Percentiles rank a stretch among this genome's conserved stretches.
These are phyloP conservation scores for Drosophila buzzatii DNA, from an alignment of 2,888 invertebrate genomes.

Conservation along the genomic window DNA sequence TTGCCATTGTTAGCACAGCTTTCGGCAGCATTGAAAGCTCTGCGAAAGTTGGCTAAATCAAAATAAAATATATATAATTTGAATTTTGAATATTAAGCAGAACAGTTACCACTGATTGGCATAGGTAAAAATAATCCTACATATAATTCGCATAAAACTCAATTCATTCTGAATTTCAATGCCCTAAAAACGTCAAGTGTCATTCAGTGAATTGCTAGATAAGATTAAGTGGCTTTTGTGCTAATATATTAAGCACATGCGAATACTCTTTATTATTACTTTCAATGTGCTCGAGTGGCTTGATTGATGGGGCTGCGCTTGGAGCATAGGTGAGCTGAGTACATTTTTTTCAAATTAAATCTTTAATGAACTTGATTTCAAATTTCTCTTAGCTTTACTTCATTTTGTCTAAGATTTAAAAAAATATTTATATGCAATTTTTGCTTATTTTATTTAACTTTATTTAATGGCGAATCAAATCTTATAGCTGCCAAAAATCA, in stretches of 20 bases:
- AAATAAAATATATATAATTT: not conserved
- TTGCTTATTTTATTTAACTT: not conserved
- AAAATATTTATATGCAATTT: no score
- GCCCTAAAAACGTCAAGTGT: not conserved
- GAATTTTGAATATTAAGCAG: conserved; percentile 16
- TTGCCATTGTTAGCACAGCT: conserved; percentile 34
- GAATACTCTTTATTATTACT: not conserved
- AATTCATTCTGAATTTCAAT: not conserved
- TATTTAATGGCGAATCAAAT: not conserved
- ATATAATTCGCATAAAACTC: not conserved
- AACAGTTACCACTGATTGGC: not conserved
- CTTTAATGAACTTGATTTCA: not conserved
- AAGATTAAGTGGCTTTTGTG: not conserved
- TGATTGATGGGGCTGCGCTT: not conserved
- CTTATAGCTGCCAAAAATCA: no score
- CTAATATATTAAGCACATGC: not conserved
- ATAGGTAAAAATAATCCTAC: not conserved
- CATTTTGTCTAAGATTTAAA: no score
- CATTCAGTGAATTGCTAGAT: conserved; percentile 1
- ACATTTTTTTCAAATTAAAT: no score
- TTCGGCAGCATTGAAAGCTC: not conserved
- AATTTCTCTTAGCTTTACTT: no score
- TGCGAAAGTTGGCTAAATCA: conserved; percentile 16
- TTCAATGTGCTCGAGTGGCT: not conserved
- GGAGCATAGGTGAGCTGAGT: not conserved